Conservation (phyloP, 2,113 vertebrate species). For the Hirundichthys speculiger region DNA sequence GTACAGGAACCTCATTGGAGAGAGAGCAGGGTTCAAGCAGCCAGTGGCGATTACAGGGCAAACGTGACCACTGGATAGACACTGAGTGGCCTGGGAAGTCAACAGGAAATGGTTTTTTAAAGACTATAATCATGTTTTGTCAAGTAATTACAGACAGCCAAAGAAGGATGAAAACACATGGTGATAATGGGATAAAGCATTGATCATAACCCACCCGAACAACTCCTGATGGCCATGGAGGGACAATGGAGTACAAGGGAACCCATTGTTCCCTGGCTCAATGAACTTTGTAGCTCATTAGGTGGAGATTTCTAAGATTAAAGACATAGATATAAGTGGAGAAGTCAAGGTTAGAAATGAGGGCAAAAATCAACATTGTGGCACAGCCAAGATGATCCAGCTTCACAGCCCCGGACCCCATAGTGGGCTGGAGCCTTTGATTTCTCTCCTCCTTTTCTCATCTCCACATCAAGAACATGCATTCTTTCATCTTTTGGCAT, state of each 20-base stretch:
- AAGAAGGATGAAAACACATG: slow-evolving; percentile 49
- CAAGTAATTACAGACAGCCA: slow-evolving; percentile 69
- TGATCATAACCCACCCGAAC: slow-evolving; percentile 45
- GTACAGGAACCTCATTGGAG: slow-evolving; percentile 65
- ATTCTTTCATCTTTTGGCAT: slow-evolving; percentile 86
- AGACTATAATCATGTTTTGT: slow-evolving; percentile 72
- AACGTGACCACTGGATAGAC: slow-evolving; percentile 72
- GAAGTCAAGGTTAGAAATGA: slow-evolving; percentile 70
- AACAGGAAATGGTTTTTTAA: slow-evolving; percentile 72
- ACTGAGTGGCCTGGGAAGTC: slow-evolving; percentile 56
- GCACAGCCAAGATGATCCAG: slow-evolving; percentile 85
- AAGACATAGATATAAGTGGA: slow-evolving; percentile 74
- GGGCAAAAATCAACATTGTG: slow-evolving; percentile 82
- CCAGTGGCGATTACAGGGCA: slow-evolving; percentile 72
- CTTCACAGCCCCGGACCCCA: slow-evolving; percentile 91
- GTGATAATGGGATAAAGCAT: slow-evolving; percentile 52
- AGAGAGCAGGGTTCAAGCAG: slow-evolving; percentile 59
- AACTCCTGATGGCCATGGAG: slow-evolving; percentile 53
- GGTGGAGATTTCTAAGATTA: slow-evolving; percentile 73
- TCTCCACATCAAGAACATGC: slow-evolving; percentile 92
- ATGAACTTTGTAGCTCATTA: slow-evolving; percentile 73
- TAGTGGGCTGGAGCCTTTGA: slow-evolving; percentile 94
- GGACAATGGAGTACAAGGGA: slow-evolving; percentile 59
- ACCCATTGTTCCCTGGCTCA: slow-evolving; percentile 66
- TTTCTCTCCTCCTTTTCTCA: slow-evolving; percentile 89